Conservation (phyloP, 2,888 invertebrate species). For the Acanthosoma haemorrhoidale region DNA sequence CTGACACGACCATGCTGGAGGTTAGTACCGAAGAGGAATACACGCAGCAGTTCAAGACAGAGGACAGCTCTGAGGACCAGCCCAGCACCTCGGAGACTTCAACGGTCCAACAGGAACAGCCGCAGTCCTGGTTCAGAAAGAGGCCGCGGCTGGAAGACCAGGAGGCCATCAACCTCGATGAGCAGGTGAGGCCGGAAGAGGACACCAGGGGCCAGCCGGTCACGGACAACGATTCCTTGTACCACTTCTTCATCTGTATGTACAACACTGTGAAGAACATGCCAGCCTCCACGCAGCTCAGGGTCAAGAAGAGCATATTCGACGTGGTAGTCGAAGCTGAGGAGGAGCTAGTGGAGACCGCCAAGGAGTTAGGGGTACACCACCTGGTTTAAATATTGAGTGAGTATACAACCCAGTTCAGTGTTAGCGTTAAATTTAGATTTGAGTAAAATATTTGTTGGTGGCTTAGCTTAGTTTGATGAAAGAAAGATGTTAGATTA, state of each 20-base stretch:
- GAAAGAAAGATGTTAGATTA: no score
- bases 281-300: neutral
- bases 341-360: conserved; percentile 8
- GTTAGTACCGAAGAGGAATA: neutral
- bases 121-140: neutral
- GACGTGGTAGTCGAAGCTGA: conserved; percentile 16
- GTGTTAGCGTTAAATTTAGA: no score
- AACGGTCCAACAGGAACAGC: neutral
- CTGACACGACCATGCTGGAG: neutral
- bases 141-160: neutral
- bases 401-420: no score
- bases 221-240: conserved; percentile 11
- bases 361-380: neutral
- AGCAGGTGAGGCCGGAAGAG: neutral
- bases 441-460: no score
- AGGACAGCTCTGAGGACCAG: neutral
- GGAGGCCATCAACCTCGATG: neutral
- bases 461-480: no score
- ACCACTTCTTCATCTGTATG: conserved; percentile 26
- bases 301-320: conserved; percentile 5
- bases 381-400: neutral
- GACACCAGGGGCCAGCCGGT: neutral
- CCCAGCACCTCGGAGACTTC: neutral
- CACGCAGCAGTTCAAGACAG: neutral
- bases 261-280: conserved; percentile 13